phyloP scores from a whole-genome alignment of 2,888 invertebrate species.

The Rhimphoctona megacephalus region DNA sequence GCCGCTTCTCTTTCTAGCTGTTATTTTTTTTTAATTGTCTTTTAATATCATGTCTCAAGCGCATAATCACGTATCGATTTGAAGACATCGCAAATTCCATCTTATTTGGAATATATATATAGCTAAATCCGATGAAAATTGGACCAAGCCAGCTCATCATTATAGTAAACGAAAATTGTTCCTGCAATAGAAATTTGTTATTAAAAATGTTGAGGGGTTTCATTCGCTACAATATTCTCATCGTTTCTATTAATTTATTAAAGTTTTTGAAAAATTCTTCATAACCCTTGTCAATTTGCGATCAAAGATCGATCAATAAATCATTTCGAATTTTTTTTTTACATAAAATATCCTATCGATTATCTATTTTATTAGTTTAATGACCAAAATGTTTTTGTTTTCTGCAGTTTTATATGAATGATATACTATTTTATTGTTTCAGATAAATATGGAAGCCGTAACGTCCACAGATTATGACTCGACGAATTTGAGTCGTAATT shows the following conservation, averaged over 20 bases:
- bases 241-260: neutral
- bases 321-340: too few relatives aligned
- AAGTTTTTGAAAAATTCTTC: neutral
- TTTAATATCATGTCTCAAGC: too few relatives aligned
- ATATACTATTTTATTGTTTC: slow-evolving; percentile 74
- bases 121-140: neutral
- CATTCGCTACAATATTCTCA: neutral
- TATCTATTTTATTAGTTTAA: neutral
- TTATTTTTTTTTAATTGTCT: too few relatives aligned
- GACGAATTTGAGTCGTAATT: slow-evolving; percentile 80
- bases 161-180: neutral
- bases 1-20: too few relatives aligned
- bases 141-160: neutral
- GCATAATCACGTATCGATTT: slow-evolving; percentile 39
- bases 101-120: slow-evolving; percentile 4
- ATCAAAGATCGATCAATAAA: too few relatives aligned
- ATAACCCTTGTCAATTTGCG: too few relatives aligned
- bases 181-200: neutral
- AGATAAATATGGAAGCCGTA: slow-evolving; percentile 86
- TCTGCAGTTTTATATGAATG: neutral
- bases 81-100: slow-evolving; percentile 16
- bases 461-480: slow-evolving; percentile 85
- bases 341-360: too few relatives aligned
- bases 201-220: neutral
- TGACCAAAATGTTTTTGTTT: neutral